These are phyloP conservation scores for Sussaba pulchella DNA, from an alignment of 2,888 invertebrate genomes.

Conservation along the genomic window DNA sequence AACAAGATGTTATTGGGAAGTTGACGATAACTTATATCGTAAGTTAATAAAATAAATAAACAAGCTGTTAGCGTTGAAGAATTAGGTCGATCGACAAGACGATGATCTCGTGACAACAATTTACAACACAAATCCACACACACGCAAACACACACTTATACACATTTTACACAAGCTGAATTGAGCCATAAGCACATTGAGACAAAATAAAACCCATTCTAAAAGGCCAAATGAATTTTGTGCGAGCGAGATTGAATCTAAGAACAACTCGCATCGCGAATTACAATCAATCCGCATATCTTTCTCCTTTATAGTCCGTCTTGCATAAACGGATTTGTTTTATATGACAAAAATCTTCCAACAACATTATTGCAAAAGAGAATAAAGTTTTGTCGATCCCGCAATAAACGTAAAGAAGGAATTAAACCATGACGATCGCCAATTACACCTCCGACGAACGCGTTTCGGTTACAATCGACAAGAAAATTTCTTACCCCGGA, in stretches of 20 bases:
- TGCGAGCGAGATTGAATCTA: constrained; percentile 46
- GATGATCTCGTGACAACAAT: constrained; percentile 53
- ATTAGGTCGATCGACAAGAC: constrained; percentile 58
- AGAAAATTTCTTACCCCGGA: constrained; percentile 19
- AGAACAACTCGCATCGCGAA: constrained; percentile 50
- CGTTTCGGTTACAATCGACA: constrained; percentile 16
- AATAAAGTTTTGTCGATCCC: constrained; percentile 4
- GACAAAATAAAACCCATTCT: constrained; percentile 38
- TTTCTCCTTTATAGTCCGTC: constrained; percentile 52
- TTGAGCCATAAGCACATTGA: constrained; percentile 12
- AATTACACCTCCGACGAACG: constrained; percentile 3
- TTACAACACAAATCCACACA: constrained; percentile 39
- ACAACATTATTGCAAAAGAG: too few species aligned
- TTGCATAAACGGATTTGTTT: constrained; percentile 53
- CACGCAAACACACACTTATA: constrained; percentile 1
- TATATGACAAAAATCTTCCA: constrained; percentile 25
- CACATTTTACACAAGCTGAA: neutral
- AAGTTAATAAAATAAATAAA: constrained; percentile 52
- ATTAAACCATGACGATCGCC: neutral
- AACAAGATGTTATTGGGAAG: constrained; percentile 61
- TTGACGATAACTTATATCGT: constrained; percentile 59
- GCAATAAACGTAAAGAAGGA: neutral
- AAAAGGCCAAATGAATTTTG: constrained; percentile 57
- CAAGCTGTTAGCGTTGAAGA: constrained; percentile 60
- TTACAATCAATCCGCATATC: constrained; percentile 68